Evolutionary conservation across 2,113 vertebrate species (phyloP).

Genomic region (Neodontobutis hainanensis): DNA sequence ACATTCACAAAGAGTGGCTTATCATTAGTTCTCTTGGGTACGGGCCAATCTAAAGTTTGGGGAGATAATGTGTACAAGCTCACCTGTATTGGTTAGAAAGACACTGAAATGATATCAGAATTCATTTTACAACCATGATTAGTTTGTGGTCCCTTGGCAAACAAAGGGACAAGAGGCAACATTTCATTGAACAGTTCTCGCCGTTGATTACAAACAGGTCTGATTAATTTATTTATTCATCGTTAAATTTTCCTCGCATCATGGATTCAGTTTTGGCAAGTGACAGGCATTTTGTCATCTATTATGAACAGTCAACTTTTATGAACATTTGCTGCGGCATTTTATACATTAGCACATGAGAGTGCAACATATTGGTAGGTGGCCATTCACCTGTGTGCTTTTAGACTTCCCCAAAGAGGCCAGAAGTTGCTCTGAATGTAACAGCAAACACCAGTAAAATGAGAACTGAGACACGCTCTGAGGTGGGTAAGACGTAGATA

Average conservation of each 20-base stretch:
- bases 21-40: not conserved
- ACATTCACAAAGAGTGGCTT: conserved; percentile 55
- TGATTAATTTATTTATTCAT: conserved; percentile 1
- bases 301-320: not conserved
- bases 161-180: conserved; percentile 16
- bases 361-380: not conserved
- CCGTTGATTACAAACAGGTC: conserved; percentile 21
- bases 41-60: conserved; percentile 37
- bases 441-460: conserved; percentile 27
- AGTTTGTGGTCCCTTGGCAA: conserved; percentile 8
- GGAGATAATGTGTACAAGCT: not conserved
- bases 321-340: not conserved
- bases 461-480: conserved; percentile 13
- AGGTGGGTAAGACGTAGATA: conserved; percentile 28
- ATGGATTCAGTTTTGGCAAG: conserved; percentile 1
- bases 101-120: not conserved
- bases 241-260: not conserved
- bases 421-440: conserved; percentile 8
- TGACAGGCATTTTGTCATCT: not conserved
- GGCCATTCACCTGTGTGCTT: conserved; percentile 61
- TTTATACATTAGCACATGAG: not conserved
- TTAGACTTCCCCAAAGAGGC: conserved; percentile 20
- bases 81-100: not conserved
- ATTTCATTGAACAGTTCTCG: conserved; percentile 9
- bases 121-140: conserved; percentile 18